Conservation (phyloP, 64 coral and sea anemone species). For the Cladopsammia gracilis region DNA sequence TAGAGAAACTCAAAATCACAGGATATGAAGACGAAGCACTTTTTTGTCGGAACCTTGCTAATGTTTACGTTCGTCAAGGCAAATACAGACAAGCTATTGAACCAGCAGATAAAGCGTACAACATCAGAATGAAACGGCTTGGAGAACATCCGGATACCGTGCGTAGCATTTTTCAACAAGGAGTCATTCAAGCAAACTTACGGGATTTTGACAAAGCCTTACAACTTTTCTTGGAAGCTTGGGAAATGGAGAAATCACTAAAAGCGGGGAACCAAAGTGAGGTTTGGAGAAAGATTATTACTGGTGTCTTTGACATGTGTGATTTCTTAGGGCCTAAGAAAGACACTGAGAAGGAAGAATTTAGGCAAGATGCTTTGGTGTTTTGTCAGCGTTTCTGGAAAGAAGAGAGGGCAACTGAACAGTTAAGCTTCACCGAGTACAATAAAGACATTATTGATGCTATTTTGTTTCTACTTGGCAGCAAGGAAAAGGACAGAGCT, state of each 20-base stretch:
- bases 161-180: slow-evolving; percentile 52
- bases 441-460: slow-evolving; percentile 7
- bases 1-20: slow-evolving; percentile 21
- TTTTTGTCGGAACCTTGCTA: slow-evolving; percentile 52
- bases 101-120: slow-evolving; percentile 33
- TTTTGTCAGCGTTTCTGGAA: slow-evolving; percentile 37
- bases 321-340: background rate
- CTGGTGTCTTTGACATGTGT: background rate
- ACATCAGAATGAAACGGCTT: slow-evolving; percentile 16
- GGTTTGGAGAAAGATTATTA: slow-evolving; percentile 1
- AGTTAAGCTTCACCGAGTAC: background rate
- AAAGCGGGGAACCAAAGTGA: slow-evolving; percentile 9
- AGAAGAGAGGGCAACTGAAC: background rate
- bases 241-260: slow-evolving; percentile 47
- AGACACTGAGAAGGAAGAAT: background rate
- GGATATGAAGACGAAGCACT: slow-evolving; percentile 3
- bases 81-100: background rate
- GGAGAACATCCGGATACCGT: slow-evolving; percentile 33
- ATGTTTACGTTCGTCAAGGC: background rate
- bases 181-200: background rate
- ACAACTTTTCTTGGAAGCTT: slow-evolving; percentile 22
- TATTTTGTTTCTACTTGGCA: background rate
- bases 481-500: background rate
- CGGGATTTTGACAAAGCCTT: slow-evolving; percentile 31
- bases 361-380: background rate